phyloP scores from a whole-genome alignment of 2,888 invertebrate genomes.

The Cerceris ruficornis region DNA sequence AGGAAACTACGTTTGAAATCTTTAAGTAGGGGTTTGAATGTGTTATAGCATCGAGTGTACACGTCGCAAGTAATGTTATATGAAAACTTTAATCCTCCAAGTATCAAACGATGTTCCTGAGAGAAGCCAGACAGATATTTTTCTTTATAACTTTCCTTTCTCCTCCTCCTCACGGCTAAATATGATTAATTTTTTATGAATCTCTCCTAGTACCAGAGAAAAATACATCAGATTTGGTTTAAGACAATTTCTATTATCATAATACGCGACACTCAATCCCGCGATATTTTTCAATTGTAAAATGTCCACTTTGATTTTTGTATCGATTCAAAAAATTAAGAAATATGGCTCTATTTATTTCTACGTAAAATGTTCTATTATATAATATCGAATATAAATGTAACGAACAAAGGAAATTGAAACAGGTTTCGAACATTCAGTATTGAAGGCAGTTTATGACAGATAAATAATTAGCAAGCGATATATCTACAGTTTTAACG shows the following conservation, averaged over 20 bases:
- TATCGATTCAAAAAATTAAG: too few relatives aligned
- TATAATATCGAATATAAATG: too few relatives aligned
- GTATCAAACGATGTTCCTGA: not conserved
- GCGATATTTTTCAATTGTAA: too few relatives aligned
- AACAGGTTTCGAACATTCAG: too few relatives aligned
- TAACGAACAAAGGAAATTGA: too few relatives aligned
- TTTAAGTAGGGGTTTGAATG: constrained; percentile 1
- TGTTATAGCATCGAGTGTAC: not conserved
- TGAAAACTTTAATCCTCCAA: not conserved
- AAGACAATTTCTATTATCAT: not conserved
- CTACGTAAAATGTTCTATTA: too few relatives aligned
- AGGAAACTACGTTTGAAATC: not conserved
- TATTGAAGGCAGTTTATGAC: too few relatives aligned
- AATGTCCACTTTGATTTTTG: too few relatives aligned
- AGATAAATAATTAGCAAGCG: not conserved
- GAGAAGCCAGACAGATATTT: not conserved
- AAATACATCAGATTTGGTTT: not conserved
- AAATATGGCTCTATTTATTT: too few relatives aligned
- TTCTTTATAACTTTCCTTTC: not conserved
- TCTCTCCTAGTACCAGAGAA: not conserved
- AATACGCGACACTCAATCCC: too few relatives aligned
- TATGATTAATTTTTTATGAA: not conserved
- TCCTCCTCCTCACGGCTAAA: not conserved
- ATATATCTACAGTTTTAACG: not conserved
- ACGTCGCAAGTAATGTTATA: not conserved